These are phyloP conservation scores for Aleiodes alternator DNA, from an alignment of 2,888 invertebrate species.

Conservation along the genomic window DNA sequence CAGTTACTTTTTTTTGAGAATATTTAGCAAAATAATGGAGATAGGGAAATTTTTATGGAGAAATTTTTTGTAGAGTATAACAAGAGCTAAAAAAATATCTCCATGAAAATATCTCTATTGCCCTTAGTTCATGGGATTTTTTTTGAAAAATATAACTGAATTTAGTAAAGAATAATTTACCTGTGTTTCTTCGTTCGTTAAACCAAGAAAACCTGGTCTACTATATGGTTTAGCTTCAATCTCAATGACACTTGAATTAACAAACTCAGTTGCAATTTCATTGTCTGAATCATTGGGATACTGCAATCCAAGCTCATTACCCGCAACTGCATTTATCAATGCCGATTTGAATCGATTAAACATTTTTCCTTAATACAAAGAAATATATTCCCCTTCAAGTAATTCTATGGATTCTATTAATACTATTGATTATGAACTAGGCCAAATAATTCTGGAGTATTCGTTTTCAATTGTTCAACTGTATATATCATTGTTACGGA, in stretches of 20 bases:
- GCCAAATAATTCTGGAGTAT: too few species aligned
- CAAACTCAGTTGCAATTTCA: conserved; percentile 64
- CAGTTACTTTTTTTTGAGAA: too few species aligned
- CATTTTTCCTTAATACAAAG: conserved; percentile 73
- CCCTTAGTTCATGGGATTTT: background rate
- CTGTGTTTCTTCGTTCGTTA: conserved; percentile 73
- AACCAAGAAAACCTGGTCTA: conserved; percentile 71
- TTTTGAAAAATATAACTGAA: background rate
- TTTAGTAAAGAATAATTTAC: conserved; percentile 54
- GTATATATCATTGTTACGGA: too few species aligned
- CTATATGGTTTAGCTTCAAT: conserved; percentile 72
- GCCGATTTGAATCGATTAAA: conserved; percentile 81
- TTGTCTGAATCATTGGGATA: conserved; percentile 67
- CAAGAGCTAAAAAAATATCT: too few species aligned
- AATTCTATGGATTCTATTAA: too few species aligned
- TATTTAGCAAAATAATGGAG: too few species aligned
- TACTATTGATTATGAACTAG: too few species aligned
- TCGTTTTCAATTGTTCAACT: too few species aligned
- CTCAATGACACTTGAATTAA: conserved; percentile 65
- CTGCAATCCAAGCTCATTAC: conserved; percentile 72
- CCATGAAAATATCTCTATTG: too few species aligned
- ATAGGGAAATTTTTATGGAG: conserved; percentile 36
- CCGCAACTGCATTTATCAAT: conserved; percentile 80
- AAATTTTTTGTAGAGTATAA: too few species aligned
- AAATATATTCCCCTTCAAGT: too few species aligned